Evolutionary conservation across 2,888 invertebrate species (phyloP).

Genomic region (Caenorhabditis sinica): DNA sequence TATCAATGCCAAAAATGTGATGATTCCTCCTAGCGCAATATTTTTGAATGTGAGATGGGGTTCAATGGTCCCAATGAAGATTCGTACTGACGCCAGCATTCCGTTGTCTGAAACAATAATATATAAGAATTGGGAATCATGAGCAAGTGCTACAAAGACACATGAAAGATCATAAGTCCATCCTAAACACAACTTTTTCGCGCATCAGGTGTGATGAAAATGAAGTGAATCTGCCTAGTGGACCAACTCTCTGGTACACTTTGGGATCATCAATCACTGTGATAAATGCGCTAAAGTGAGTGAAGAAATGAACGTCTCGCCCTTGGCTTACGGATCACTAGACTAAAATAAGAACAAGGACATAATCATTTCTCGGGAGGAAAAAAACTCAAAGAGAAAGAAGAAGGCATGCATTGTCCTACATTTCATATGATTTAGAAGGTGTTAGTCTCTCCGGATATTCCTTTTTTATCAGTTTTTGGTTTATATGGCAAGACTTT

Average conservation of each 20-base stretch:
- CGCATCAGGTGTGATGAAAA: conserved; percentile 23
- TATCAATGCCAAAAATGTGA: conserved; percentile 53
- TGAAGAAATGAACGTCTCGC: conserved; percentile 15
- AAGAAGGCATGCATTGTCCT: not conserved
- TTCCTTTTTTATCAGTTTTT: not conserved
- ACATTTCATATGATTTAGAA: conserved; percentile 30
- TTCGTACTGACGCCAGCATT: conserved; percentile 52
- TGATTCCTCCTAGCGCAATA: conserved; percentile 55
- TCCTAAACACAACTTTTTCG: not conserved
- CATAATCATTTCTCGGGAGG: conserved; percentile 27
- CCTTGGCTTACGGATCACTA: conserved; percentile 48
- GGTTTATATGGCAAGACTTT: not conserved
- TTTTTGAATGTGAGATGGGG: conserved; percentile 63
- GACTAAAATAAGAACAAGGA: conserved; percentile 53
- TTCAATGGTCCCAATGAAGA: conserved; percentile 54
- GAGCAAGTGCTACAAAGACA: not conserved
- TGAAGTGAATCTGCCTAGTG: not conserved
- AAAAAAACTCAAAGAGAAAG: not conserved
- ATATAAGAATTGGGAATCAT: not conserved
- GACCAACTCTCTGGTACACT: conserved; percentile 18
- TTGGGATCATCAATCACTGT: conserved; percentile 43
- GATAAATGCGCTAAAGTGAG: conserved; percentile 54
- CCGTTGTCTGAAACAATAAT: conserved; percentile 47
- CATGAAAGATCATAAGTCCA: not conserved
- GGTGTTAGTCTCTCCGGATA: not conserved